These are phyloP conservation scores for Oncorhynchus kisutch DNA, from an alignment of 2,113 vertebrate genomes.

Conservation along the genomic window DNA sequence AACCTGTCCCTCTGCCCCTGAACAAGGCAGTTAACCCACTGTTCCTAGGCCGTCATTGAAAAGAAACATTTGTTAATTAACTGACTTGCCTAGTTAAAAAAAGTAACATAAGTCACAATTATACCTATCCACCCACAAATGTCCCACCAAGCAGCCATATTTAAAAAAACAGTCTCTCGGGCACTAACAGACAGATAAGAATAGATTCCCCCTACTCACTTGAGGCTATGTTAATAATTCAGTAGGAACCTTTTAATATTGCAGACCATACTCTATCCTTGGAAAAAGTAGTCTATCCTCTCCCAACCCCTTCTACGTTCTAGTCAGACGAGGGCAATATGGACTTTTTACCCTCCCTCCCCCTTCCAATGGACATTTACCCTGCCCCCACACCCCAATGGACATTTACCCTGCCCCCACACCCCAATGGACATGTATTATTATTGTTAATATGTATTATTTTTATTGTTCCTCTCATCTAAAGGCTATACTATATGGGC, in stretches of 20 bases:
- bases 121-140: slow-evolving; percentile 32
- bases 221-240: slow-evolving; percentile 36
- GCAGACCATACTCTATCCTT: slow-evolving; percentile 25
- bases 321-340: not conserved
- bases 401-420: too few relatives aligned
- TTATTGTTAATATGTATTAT: not conserved
- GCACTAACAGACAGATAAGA: slow-evolving; percentile 28
- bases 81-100: too few relatives aligned
- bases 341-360: too few relatives aligned
- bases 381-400: too few relatives aligned
- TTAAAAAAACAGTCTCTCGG: slow-evolving; percentile 29
- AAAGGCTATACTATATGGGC: too few relatives aligned
- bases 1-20: too few relatives aligned
- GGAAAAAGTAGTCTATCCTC: slow-evolving; percentile 7
- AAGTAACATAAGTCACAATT: not conserved
- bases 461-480: not conserved
- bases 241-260: slow-evolving; percentile 31
- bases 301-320: not conserved
- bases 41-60: too few relatives aligned
- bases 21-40: too few relatives aligned
- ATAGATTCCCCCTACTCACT: slow-evolving; percentile 30
- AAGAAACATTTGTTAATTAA: too few relatives aligned
- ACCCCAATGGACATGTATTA: too few relatives aligned
- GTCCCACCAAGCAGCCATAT: slow-evolving; percentile 38
- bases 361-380: too few relatives aligned